Conservation (phyloP, 2,888 invertebrate genomes). For the Malacosoma neustria region DNA sequence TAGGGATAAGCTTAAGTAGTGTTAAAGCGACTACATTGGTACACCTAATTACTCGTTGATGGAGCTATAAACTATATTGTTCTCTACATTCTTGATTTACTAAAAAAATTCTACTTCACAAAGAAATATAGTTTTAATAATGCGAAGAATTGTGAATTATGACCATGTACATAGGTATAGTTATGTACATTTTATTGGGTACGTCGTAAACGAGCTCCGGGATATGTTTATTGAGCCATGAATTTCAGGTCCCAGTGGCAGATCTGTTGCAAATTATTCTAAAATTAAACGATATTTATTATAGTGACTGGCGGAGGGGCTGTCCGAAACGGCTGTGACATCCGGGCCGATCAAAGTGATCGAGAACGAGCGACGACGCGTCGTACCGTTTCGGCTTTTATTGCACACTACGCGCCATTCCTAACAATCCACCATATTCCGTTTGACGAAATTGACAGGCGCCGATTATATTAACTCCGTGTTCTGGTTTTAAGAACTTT, state of each 20-base stretch:
- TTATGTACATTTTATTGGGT: conserved; percentile 27
- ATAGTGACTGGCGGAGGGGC: conserved; percentile 36
- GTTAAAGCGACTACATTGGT: no score
- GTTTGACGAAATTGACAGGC: neutral
- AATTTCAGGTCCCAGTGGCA: conserved; percentile 30
- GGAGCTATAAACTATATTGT: no score
- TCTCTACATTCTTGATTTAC: no score
- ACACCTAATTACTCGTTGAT: no score
- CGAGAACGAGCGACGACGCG: conserved; percentile 38
- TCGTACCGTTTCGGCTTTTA: conserved; percentile 31
- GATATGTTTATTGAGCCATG: conserved; percentile 40
- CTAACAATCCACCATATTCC: neutral
- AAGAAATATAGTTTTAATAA: neutral
- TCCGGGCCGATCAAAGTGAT: conserved; percentile 66
- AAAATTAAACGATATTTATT: conserved; percentile 56
- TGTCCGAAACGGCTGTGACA: conserved; percentile 51
- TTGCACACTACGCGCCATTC: conserved; percentile 19
- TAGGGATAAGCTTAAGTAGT: no score
- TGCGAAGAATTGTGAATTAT: neutral
- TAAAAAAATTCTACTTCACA: no score
- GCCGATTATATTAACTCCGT: neutral
- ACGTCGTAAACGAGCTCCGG: conserved; percentile 35
- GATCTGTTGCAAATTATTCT: conserved; percentile 51
- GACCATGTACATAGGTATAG: neutral
- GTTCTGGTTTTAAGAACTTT: neutral